phyloP scores from a whole-genome alignment of 1,140 invertebrate species.

The Neuroterus valhalla region DNA sequence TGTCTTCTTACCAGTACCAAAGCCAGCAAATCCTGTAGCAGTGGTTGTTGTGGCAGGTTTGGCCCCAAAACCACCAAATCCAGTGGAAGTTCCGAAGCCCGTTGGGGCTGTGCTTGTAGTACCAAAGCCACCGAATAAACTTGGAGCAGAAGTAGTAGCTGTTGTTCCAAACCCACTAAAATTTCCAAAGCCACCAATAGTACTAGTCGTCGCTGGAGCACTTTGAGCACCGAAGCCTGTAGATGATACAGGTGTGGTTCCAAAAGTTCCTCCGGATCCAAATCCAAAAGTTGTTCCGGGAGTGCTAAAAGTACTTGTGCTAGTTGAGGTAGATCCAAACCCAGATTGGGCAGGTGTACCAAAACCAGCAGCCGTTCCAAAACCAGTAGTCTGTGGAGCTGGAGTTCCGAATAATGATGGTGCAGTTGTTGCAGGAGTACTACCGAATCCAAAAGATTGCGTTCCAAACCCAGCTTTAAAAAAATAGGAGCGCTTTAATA shows the following conservation, averaged over 20 bases:
- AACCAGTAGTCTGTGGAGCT: slow-evolving; percentile 45
- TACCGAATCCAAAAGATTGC: slow-evolving; percentile 63
- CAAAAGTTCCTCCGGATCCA: slow-evolving; percentile 55
- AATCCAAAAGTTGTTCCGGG: slow-evolving; percentile 67
- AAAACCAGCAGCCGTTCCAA: slow-evolving; percentile 54
- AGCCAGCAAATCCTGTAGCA: slow-evolving; percentile 76
- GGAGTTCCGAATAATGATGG: slow-evolving; percentile 67
- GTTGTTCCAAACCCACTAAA: slow-evolving; percentile 69
- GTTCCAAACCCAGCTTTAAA: slow-evolving; percentile 61
- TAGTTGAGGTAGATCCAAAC: slow-evolving; percentile 67
- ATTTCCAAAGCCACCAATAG: slow-evolving; percentile 63
- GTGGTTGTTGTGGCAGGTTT: slow-evolving; percentile 69
- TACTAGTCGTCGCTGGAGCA: slow-evolving; percentile 62
- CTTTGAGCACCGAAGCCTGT: slow-evolving; percentile 72
- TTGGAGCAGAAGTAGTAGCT: slow-evolving; percentile 67
- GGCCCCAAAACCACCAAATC: slow-evolving; percentile 76
- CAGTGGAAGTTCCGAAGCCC: slow-evolving; percentile 74
- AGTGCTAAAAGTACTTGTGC: slow-evolving; percentile 53
- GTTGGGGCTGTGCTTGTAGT: slow-evolving; percentile 59
- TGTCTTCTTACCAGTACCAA: slow-evolving; percentile 50
- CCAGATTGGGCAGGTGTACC: slow-evolving; percentile 63
- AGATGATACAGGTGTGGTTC: slow-evolving; percentile 55
- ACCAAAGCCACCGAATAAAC: slow-evolving; percentile 67
- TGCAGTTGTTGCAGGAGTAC: slow-evolving; percentile 60
- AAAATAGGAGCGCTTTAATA: slow-evolving; percentile 4